These are phyloP conservation scores for Heliothis subflexa DNA, from an alignment of 1,140 invertebrate genomes.

Conservation along the genomic window DNA sequence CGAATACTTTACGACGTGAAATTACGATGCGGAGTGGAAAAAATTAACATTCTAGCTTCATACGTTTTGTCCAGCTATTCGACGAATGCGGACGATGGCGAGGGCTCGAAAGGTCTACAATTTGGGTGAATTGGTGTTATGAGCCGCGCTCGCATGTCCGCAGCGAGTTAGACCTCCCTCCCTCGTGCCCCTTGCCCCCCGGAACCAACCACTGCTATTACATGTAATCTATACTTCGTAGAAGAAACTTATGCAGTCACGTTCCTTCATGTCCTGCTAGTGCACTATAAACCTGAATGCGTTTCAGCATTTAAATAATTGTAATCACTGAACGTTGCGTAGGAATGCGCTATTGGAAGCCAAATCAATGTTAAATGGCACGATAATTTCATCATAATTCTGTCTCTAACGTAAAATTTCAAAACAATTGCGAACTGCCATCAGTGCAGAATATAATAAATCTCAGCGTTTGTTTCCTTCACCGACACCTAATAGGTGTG, in stretches of 20 bases:
- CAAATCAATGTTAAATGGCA: conserved; percentile 2
- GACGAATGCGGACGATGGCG: conserved; percentile 24
- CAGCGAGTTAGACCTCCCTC: conserved; percentile 34
- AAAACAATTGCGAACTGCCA: conserved; percentile 25
- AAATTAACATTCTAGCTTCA: conserved; percentile 44
- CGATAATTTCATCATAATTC: neutral
- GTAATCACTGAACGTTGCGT: neutral
- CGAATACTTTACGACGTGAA: conserved; percentile 45
- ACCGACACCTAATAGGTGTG: conserved; percentile 35
- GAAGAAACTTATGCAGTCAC: neutral
- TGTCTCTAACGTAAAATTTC: conserved; percentile 13
- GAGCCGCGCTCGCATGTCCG: conserved; percentile 51
- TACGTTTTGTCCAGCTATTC: conserved; percentile 39
- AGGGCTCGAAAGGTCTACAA: conserved; percentile 32
- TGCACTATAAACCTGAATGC: conserved; percentile 3
- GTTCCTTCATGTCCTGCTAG: conserved; percentile 1
- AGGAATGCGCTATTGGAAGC: neutral
- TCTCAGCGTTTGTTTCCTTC: conserved; percentile 27
- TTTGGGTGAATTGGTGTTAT: conserved; percentile 51
- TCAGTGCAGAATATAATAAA: conserved; percentile 32
- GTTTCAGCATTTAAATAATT: conserved; percentile 6
- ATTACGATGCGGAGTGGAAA: conserved; percentile 40
- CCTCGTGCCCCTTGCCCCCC: neutral
- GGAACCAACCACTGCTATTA: conserved; percentile 38
- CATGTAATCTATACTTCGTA: conserved; percentile 21